Percentiles rank a stretch among this genome's conserved stretches.
Evolutionary conservation across 2,113 vertebrate species (phyloP).

Genomic region (Psittacus erithacus): DNA sequence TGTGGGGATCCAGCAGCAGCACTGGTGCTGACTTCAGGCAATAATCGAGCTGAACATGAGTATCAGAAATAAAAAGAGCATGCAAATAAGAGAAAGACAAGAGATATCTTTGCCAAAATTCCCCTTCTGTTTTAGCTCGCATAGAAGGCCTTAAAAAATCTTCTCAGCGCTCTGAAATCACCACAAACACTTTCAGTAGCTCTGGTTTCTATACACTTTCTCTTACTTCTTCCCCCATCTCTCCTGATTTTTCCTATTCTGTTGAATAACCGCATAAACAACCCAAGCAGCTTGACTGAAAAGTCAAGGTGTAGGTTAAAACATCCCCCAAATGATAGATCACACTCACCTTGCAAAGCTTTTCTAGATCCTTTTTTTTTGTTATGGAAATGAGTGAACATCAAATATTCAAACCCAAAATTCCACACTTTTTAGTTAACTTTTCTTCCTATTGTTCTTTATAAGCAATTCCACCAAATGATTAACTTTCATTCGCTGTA

Average conservation of each 20-base stretch:
- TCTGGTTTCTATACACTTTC: background rate
- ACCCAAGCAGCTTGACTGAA: background rate
- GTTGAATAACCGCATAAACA: background rate
- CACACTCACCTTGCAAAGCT: background rate
- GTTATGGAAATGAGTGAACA: background rate
- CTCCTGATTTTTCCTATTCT: background rate
- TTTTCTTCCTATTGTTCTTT: background rate
- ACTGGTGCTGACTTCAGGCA: background rate
- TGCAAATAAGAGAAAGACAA: background rate
- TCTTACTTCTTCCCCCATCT: background rate
- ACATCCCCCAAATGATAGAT: background rate
- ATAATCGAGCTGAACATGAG: background rate
- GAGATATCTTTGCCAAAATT: background rate
- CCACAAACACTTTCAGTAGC: background rate
- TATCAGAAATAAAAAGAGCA: background rate
- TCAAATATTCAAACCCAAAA: constrained; percentile 3
- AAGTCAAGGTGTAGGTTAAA: background rate
- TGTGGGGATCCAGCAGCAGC: background rate
- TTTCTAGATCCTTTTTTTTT: background rate
- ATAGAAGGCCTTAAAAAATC: background rate
- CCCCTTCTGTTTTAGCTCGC: background rate
- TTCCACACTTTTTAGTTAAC: background rate
- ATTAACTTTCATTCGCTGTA: background rate
- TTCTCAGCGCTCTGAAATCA: background rate
- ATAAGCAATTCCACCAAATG: background rate